Percentiles rank a stretch among this genome's conserved stretches.
Evolutionary conservation across 1,140 invertebrate species (phyloP).

Genomic region (Nautilus pompilius): DNA sequence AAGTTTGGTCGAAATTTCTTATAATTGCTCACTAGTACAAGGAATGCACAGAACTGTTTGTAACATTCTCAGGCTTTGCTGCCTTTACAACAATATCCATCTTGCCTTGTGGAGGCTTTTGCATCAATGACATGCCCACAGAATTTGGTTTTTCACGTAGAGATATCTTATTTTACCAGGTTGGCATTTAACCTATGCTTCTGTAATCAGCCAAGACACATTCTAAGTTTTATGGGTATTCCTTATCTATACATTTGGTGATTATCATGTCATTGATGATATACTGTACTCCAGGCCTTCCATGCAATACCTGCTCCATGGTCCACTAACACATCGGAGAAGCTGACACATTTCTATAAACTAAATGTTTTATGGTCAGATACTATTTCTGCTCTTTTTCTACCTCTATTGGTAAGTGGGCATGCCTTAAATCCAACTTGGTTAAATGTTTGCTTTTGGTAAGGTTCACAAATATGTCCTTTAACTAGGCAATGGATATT

Average conservation of each 20-base stretch:
- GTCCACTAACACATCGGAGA: slow-evolving; percentile 57
- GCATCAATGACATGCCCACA: slow-evolving; percentile 42
- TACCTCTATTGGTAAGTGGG: slow-evolving; percentile 19
- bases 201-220: slow-evolving; percentile 1
- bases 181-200: not conserved
- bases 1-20: slow-evolving; percentile 12
- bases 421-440: slow-evolving; percentile 25
- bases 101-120: too few species aligned
- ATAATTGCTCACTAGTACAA: slow-evolving; percentile 55
- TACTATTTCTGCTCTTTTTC: slow-evolving; percentile 15
- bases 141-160: slow-evolving; percentile 9
- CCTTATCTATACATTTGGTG: slow-evolving; percentile 8
- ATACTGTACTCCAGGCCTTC: slow-evolving; percentile 15
- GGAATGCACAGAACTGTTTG: too few species aligned
- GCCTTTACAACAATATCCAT: slow-evolving; percentile 43
- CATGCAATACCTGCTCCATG: slow-evolving; percentile 48
- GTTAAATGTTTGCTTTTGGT: slow-evolving; percentile 19
- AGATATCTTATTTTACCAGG: slow-evolving; percentile 3
- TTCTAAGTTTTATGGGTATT: slow-evolving; percentile 10
- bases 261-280: slow-evolving; percentile 22
- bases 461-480: slow-evolving; percentile 23
- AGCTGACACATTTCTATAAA: slow-evolving; percentile 40
- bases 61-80: too few species aligned
- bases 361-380: slow-evolving; percentile 18
- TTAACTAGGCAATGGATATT: slow-evolving; percentile 22